Base-by-base conservation (phyloP, 2,113 vertebrate species). In the Solea senegalensis region DNA sequence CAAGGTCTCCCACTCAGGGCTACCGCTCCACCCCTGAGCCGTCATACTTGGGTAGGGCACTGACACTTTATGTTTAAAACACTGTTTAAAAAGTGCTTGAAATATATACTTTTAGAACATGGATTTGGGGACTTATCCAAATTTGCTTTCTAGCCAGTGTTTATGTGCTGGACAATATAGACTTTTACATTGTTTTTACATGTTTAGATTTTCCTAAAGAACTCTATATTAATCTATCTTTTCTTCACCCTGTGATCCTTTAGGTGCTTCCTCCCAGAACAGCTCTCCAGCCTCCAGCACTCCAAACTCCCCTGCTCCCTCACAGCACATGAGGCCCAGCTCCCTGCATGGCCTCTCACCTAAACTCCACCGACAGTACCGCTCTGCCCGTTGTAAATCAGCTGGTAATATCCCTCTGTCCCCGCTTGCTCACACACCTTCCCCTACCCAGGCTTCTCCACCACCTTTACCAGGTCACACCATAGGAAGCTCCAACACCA, bases 341-440 rank as follows among this genome's bases (percentile, higher is more conserved):
- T 97, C 96, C 0, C 92, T 97, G 65, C 96, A 96, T 0, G 96
- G 96, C 56, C 91, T 97, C 44, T 97, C 96, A 5, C 96, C 96
- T 0, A 98, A 98, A 74, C 92, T 97, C 27, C 96, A 97, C 80
- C 95, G 96, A 1, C 96, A 98, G 86, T 98, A 98, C 78, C 95
- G 96, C 52, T 97, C 96, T 0, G 96, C 96, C 0, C 95, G 96
- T 9, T 97, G 96, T 82, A 98, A 98, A 86, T 98, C 96, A 0
- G 96, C 96, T 0, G 96, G 96, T 67, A 97, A 97, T 91, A 98
- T 98, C 67, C 96, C 96, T 0, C 88, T 97, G 55, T 97, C 96
- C 4, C 96, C 96, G 0, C 87, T 97, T 63, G 96, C 96, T 0
- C 96, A 98, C 89, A 97, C 96, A 0, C 96, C 96, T 0, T 97